A percentile compares a stretch with the other conserved stretches of the same genome.
Evolutionary conservation across 2,888 invertebrate species (phyloP).

Genomic region (Scrobipalpa costella): DNA sequence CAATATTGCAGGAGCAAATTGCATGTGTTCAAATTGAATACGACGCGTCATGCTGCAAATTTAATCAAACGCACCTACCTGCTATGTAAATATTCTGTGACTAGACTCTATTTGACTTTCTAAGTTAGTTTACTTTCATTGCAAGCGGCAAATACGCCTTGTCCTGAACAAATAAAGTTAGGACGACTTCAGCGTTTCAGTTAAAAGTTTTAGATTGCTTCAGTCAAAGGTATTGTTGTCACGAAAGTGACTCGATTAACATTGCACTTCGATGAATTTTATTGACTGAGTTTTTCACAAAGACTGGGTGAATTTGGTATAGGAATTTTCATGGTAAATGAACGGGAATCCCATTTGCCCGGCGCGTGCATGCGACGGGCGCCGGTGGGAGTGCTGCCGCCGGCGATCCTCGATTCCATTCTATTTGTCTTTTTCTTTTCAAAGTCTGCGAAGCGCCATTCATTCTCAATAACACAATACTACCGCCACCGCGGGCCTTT

Average conservation of each 20-base stretch:
- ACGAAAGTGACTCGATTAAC: background rate
- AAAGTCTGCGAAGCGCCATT: conserved; percentile 35
- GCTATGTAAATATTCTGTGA: background rate
- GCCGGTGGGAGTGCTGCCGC: conserved; percentile 30
- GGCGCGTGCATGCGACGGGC: conserved; percentile 26
- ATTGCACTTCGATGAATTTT: background rate
- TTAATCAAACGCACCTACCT: background rate
- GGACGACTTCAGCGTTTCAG: background rate
- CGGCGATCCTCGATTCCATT: conserved; percentile 35
- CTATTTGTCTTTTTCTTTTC: conserved; percentile 36
- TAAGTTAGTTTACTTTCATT: background rate
- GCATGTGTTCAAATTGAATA: conserved; percentile 16
- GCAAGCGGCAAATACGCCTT: background rate
- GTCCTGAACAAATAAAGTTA: conserved; percentile 12
- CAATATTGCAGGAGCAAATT: conserved; percentile 23
- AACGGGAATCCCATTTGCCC: conserved; percentile 33
- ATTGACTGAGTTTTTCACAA: conserved; percentile 1
- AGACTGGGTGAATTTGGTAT: conserved; percentile 1
- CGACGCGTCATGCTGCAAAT: conserved; percentile 8
- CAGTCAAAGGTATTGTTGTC: background rate
- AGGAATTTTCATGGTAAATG: conserved; percentile 36
- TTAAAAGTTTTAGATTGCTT: conserved; percentile 11
- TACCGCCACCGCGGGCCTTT: conserved; percentile 33
- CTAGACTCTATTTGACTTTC: conserved; percentile 2
- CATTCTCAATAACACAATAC: conserved; percentile 40